Conservation (phyloP, 2,113 vertebrate genomes). For the Rhinolophus sinicus region DNA sequence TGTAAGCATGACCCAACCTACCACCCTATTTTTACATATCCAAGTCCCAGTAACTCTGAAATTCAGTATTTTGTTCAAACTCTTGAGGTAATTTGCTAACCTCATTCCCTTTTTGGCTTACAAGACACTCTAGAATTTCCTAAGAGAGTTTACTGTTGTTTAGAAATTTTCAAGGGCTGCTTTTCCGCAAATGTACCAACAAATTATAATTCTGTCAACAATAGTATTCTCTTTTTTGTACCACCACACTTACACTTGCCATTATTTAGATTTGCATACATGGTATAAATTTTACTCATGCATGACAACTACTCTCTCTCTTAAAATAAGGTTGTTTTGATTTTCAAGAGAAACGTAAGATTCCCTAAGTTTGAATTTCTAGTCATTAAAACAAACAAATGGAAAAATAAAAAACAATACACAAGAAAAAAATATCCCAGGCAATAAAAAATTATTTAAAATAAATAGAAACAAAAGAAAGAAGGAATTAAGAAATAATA, state of each 20-base stretch:
- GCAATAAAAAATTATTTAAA: constrained; percentile 82
- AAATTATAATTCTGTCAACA: constrained; percentile 83
- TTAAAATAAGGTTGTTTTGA: constrained; percentile 56
- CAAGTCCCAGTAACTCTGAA: constrained; percentile 85
- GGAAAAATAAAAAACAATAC: constrained; percentile 12
- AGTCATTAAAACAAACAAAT: constrained; percentile 61
- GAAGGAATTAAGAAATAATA: not conserved
- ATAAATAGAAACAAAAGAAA: not conserved
- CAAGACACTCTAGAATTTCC: constrained; percentile 86
- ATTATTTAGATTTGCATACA: constrained; percentile 16
- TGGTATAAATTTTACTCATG: constrained; percentile 70
- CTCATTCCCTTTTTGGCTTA: constrained; percentile 82
- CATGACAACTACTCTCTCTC: constrained; percentile 58
- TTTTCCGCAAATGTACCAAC: constrained; percentile 88
- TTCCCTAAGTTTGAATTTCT: constrained; percentile 67
- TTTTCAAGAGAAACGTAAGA: constrained; percentile 69
- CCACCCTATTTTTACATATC: constrained; percentile 84
- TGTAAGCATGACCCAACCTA: constrained; percentile 87
- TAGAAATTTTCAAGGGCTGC: constrained; percentile 88
- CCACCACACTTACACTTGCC: constrained; percentile 70
- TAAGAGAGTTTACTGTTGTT: constrained; percentile 86
- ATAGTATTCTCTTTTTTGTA: constrained; percentile 76
- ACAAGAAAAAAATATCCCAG: constrained; percentile 74
- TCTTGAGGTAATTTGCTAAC: constrained; percentile 86
- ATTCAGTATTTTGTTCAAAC: constrained; percentile 88